Conservation (phyloP, 2,113 vertebrate genomes). For the Colossoma macropomum region DNA sequence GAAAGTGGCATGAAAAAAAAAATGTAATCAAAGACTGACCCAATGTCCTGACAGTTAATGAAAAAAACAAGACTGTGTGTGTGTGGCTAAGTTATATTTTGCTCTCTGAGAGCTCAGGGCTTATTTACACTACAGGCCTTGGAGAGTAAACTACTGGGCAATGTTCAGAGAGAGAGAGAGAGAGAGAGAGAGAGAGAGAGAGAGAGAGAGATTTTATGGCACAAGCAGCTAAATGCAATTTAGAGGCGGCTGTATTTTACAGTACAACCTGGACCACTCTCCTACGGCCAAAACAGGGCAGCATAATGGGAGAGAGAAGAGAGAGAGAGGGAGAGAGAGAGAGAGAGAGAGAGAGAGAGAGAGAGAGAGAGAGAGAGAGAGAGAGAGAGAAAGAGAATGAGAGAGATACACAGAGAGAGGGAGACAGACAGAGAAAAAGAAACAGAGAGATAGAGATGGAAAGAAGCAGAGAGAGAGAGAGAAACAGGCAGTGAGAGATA, state of each 20-base stretch:
- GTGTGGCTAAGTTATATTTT: background rate
- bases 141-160: background rate
- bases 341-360: conserved; percentile 17
- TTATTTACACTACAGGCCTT: background rate
- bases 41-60: background rate
- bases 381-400: background rate
- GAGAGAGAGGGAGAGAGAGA: background rate
- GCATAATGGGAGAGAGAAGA: conserved; percentile 14
- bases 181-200: background rate
- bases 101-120: background rate
- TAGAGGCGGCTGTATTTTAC: conserved; percentile 42
- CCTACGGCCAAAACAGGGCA: conserved; percentile 10
- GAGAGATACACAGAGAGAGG: too few relatives aligned
- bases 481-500: background rate
- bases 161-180: background rate
- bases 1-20: too few relatives aligned
- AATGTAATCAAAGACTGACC: too few relatives aligned
- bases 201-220: conserved; percentile 4
- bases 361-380: background rate
- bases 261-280: conserved; percentile 31
- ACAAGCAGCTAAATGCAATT: conserved; percentile 42
- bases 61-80: background rate
- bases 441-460: background rate
- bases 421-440: too few relatives aligned
- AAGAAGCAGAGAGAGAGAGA: background rate